phyloP scores from a whole-genome alignment of 2,797 vertebrate species.

The Neomorphus geoffroyi region DNA sequence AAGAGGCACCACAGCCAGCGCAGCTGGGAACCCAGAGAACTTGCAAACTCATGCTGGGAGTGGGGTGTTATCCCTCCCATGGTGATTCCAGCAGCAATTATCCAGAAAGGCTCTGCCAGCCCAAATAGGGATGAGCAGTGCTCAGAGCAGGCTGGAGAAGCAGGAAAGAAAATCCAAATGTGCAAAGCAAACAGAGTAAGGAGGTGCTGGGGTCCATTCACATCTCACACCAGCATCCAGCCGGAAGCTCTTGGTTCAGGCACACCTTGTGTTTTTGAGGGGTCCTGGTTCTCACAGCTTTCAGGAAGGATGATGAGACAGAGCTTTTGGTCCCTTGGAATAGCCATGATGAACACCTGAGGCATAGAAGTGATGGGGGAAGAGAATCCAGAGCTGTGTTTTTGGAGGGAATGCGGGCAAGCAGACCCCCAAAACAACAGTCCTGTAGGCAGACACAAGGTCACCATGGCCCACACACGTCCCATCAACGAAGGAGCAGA shows the following conservation, averaged over 20 bases:
- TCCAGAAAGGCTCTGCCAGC: not conserved
- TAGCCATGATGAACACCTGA: not conserved
- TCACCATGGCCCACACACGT: too few relatives aligned
- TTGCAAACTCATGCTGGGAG: not conserved
- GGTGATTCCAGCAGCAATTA: fast-evolving
- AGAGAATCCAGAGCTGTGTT: not conserved
- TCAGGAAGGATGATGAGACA: not conserved
- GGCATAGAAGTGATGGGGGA: fast-evolving
- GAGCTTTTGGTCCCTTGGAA: not conserved
- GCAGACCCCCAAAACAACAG: not conserved
- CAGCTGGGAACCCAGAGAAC: not conserved
- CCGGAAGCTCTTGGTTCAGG: not conserved
- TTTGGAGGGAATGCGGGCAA: not conserved
- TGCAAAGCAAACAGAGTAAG: not conserved
- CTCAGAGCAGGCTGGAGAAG: not conserved
- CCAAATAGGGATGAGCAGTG: fast-evolving
- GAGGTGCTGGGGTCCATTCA: not conserved
- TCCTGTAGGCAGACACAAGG: not conserved
- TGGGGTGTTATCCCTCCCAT: not conserved
- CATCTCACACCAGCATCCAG: not conserved
- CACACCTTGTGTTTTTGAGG: not conserved
- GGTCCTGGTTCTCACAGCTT: not conserved
- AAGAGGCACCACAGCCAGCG: not conserved
- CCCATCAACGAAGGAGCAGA: not conserved
- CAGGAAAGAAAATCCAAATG: not conserved